These are phyloP conservation scores for Silurus lanzhouensis DNA, from an alignment of 2,797 vertebrate species.

Conservation along the genomic window DNA sequence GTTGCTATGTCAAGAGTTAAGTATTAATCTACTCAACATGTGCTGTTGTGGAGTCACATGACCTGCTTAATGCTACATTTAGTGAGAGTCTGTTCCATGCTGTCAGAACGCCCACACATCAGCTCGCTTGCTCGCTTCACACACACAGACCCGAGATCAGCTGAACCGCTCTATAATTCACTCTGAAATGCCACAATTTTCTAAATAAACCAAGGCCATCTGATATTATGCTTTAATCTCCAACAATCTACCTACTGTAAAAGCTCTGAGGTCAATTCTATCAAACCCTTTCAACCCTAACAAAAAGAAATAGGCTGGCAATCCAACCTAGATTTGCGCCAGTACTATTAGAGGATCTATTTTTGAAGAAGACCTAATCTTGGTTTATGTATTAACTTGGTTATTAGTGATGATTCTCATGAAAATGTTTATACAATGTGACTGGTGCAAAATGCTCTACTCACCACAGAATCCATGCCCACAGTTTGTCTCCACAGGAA, in stretches of 20 bases:
- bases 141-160: background rate
- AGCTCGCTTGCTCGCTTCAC: background rate
- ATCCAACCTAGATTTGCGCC: background rate
- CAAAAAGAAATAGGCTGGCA: background rate
- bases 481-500: conserved; percentile 84
- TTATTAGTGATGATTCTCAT: background rate
- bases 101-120: background rate
- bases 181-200: background rate
- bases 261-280: background rate
- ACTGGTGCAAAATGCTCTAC: conserved; percentile 20
- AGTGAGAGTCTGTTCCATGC: background rate
- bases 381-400: background rate
- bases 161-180: background rate
- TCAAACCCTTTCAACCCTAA: background rate
- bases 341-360: background rate
- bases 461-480: conserved; percentile 86
- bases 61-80: conserved; percentile 5
- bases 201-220: background rate
- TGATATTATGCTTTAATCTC: background rate
- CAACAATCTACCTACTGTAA: background rate
- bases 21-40: conserved; percentile 46
- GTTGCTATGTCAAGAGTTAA: conserved; percentile 51
- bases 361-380: background rate
- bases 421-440: background rate
- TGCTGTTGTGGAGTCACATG: conserved; percentile 37